These are phyloP conservation scores for Tadarida brasiliensis DNA, from an alignment of 2,797 vertebrate genomes.

Conservation along the genomic window DNA sequence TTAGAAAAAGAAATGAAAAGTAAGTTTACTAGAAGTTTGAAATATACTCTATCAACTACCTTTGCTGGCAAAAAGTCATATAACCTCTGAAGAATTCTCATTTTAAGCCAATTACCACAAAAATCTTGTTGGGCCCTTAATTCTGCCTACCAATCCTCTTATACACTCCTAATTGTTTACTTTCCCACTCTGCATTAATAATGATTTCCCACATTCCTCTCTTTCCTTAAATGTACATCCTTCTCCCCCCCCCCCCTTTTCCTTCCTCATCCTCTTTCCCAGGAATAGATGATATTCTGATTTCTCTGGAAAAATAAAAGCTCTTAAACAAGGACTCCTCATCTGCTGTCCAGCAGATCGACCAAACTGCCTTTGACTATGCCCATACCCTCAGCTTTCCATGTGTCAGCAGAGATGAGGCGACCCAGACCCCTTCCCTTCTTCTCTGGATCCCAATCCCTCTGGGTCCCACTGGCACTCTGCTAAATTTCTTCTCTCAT, in stretches of 20 bases:
- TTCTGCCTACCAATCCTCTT: background rate
- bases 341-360: background rate
- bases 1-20: conserved; percentile 48
- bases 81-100: conserved; percentile 4
- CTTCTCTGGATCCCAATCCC: background rate
- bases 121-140: background rate
- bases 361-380: background rate
- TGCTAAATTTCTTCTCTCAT: background rate
- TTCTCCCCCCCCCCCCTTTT: background rate
- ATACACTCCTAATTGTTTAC: background rate
- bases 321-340: background rate
- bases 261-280: background rate
- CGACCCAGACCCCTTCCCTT: background rate
- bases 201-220: background rate
- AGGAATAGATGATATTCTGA: background rate
- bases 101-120: background rate
- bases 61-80: background rate
- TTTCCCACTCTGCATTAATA: background rate
- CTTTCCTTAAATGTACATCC: background rate
- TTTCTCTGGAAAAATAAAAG: background rate
- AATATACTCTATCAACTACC: background rate
- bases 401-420: background rate
- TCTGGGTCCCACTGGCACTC: background rate
- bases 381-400: background rate
- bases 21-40: conserved; percentile 37